These are phyloP conservation scores for Equus quagga DNA, from an alignment of 2,113 vertebrate species.

Conservation along the genomic window DNA sequence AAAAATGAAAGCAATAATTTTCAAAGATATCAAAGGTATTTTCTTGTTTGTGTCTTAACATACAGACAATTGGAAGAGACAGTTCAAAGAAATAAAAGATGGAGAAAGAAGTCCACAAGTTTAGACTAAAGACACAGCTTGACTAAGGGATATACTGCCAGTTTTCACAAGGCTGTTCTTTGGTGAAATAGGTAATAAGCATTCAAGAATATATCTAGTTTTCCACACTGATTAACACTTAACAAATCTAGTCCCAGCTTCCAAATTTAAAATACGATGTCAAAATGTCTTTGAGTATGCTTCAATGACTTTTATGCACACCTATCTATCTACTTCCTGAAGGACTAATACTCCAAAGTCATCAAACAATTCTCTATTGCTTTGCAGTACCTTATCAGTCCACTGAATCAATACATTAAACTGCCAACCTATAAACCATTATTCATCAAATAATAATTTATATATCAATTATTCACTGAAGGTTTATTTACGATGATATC, in stretches of 20 bases:
- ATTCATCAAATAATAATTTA: background rate
- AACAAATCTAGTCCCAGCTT: background rate
- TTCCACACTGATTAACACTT: background rate
- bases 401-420: background rate
- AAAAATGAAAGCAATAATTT: slow-evolving; percentile 30
- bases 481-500: background rate
- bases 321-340: background rate
- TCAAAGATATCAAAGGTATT: background rate
- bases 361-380: background rate
- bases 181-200: background rate
- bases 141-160: too few species aligned
- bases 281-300: background rate
- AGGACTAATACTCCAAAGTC: background rate
- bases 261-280: slow-evolving; percentile 3
- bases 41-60: background rate
- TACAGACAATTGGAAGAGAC: background rate
- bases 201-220: background rate
- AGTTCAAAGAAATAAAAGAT: background rate
- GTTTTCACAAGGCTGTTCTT: background rate
- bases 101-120: background rate
- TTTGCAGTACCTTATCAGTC: background rate
- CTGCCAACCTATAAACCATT: background rate
- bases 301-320: background rate
- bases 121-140: background rate
- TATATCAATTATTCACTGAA: background rate